Base-by-base conservation (phyloP, 1,140 invertebrate species). In the Nasonia vitripennis region DNA sequence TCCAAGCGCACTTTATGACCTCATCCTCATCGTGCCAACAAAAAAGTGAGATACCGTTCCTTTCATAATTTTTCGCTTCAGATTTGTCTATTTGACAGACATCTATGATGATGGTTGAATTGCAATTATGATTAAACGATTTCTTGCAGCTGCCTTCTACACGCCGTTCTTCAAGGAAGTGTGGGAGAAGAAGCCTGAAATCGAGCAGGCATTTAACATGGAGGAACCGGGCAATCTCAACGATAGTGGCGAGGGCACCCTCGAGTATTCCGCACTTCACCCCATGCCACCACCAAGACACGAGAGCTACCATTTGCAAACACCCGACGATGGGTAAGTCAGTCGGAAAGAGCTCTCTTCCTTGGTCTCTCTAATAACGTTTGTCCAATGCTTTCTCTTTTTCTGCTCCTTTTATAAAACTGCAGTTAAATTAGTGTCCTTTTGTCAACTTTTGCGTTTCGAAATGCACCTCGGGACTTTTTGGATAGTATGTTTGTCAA, bases 111-210 rank as follows among this genome's bases (percentile, higher is more conserved):
- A 14, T n/a, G 17, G 55, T 20, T 62, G 55, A 62, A 3, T n/a
- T 62, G 20, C 20, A 20, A n/a, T n/a, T n/a, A 62, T 1, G 17
- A 62, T 20, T 20, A 6, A 5, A 9, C 20, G 17, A 6, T 83
- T 74, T 87, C 87, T 94, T 95, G 4, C 92, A 98, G 98, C 97
- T 90, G 97, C 97, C 68, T 98, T 98, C 93, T 99, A 98, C 92
- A 98, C 97, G 74, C 98, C 98, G 78, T 99, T 99, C 94, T 98
- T 99, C 93, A 98, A 98, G 92, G 97, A 98, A 92, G 97, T 98
- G 20, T 98, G 98, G 97, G 98, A 98, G 89, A 97, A 98, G 89
- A 98, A 99, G 89, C 97, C 97, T 51, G 97, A 98, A 93, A 98
- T 98, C 83, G 98, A 99, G 91, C 97, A 97, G 91, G 97, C 97